These are phyloP conservation scores for Drosophila athabasca DNA, from an alignment of 1,140 invertebrate genomes.

Conservation along the genomic window DNA sequence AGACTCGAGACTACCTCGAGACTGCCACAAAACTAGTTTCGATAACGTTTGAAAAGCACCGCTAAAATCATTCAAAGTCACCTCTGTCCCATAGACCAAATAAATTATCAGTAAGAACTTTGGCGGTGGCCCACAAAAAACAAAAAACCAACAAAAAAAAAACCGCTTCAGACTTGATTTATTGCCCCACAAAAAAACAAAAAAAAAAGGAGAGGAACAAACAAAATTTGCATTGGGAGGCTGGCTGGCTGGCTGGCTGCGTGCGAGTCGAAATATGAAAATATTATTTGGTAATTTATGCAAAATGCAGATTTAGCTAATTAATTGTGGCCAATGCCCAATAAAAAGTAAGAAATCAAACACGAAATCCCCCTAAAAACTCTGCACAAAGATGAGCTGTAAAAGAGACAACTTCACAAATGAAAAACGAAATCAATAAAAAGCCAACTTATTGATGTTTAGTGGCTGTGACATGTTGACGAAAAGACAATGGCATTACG, in stretches of 20 bases:
- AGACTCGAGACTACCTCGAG: not conserved
- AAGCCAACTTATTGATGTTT: conserved; percentile 70
- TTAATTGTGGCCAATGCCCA: conserved; percentile 79
- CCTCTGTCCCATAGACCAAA: conserved; percentile 37
- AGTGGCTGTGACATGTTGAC: conserved; percentile 75
- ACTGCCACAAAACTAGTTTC: conserved; percentile 31
- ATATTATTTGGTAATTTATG: conserved; percentile 78
- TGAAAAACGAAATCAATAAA: conserved; percentile 49
- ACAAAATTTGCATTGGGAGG: conserved; percentile 28
- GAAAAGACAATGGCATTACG: conserved; percentile 68
- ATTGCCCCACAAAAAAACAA: conserved; percentile 61
- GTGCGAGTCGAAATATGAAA: conserved; percentile 52
- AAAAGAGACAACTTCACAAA: conserved; percentile 40
- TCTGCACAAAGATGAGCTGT: conserved; percentile 73
- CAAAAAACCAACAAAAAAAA: conserved; percentile 43
- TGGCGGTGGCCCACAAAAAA: conserved; percentile 48
- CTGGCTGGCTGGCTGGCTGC: not conserved
- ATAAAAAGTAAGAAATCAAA: conserved; percentile 61
- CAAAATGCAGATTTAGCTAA: conserved; percentile 80
- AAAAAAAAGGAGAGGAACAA: conserved; percentile 31
- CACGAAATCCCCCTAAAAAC: conserved; percentile 55
- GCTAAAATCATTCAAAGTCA: conserved; percentile 65
- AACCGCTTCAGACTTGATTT: conserved; percentile 58
- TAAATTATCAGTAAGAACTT: conserved; percentile 60
- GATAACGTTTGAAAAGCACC: conserved; percentile 51